Percentiles rank a stretch among this genome's conserved stretches.
These are phyloP conservation scores for Carduelis carduelis DNA, from an alignment of 2,797 vertebrate genomes.

Conservation along the genomic window DNA sequence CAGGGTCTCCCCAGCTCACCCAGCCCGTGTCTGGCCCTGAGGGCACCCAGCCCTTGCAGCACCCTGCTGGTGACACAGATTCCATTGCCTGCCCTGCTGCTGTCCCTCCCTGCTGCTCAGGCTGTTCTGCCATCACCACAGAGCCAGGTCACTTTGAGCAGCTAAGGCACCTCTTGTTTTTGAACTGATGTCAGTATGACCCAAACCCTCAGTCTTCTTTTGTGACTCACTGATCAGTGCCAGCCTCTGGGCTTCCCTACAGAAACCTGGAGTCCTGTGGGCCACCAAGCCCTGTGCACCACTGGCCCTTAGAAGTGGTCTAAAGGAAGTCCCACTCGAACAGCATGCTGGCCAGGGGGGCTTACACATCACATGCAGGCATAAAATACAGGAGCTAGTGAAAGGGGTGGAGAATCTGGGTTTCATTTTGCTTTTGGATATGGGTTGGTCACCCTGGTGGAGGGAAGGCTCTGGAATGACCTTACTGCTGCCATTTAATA, in stretches of 20 bases:
- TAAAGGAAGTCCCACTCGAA: not conserved
- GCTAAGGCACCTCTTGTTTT: not conserved
- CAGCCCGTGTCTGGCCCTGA: not conserved
- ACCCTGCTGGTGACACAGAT: not conserved
- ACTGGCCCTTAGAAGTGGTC: not conserved
- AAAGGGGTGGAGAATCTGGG: not conserved
- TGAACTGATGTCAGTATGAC: not conserved
- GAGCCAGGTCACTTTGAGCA: not conserved
- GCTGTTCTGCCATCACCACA: not conserved
- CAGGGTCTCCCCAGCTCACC: not conserved
- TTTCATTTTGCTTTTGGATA: not conserved
- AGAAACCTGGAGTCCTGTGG: rapidly evolving
- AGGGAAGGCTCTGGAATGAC: not conserved
- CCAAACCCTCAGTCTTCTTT: not conserved
- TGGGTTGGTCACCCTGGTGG: not conserved
- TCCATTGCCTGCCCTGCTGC: not conserved
- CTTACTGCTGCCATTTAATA: not conserved
- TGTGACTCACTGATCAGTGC: not conserved
- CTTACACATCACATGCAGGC: not conserved
- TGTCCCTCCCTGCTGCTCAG: not conserved
- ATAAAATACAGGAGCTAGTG: not conserved
- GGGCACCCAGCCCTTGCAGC: not conserved
- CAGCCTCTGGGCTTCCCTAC: not conserved
- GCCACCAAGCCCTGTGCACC: rapidly evolving
- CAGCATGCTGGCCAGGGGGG: not conserved